These are phyloP conservation scores for Panonychus citri DNA, from an alignment of 1,140 invertebrate genomes.

Conservation along the genomic window DNA sequence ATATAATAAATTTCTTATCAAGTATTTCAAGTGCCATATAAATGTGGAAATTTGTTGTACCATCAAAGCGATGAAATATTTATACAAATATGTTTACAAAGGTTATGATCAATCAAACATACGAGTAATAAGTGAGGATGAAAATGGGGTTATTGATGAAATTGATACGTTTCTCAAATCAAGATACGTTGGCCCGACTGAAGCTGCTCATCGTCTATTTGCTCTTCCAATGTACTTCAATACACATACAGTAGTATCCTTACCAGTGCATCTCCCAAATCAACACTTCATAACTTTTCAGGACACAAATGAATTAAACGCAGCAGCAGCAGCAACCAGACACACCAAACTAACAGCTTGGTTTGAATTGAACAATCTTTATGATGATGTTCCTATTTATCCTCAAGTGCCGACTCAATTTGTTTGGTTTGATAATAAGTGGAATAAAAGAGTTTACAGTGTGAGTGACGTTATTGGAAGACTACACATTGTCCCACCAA, in stretches of 20 bases:
- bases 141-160: no score
- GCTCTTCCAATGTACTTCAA: conserved; percentile 15
- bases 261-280: conserved; percentile 27
- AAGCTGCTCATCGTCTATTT: conserved; percentile 13
- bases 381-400: not conserved
- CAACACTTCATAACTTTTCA: conserved; percentile 20
- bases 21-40: not conserved
- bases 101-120: not conserved
- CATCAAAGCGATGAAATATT: not conserved
- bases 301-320: conserved; percentile 1
- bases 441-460: not conserved
- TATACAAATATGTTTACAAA: not conserved
- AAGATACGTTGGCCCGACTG: not conserved
- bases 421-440: not conserved
- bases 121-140: not conserved
- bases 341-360: conserved; percentile 5
- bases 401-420: not conserved
- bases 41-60: not conserved
- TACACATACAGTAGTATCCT: conserved; percentile 21
- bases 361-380: not conserved
- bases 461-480: not conserved
- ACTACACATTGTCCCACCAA: not conserved
- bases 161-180: not conserved
- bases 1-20: not conserved
- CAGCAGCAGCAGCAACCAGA: not conserved